A percentile compares a stretch with the other conserved stretches of the same genome.
Evolutionary conservation across 1,140 invertebrate species (phyloP).

Genomic region (Penaeus vannamei): DNA sequence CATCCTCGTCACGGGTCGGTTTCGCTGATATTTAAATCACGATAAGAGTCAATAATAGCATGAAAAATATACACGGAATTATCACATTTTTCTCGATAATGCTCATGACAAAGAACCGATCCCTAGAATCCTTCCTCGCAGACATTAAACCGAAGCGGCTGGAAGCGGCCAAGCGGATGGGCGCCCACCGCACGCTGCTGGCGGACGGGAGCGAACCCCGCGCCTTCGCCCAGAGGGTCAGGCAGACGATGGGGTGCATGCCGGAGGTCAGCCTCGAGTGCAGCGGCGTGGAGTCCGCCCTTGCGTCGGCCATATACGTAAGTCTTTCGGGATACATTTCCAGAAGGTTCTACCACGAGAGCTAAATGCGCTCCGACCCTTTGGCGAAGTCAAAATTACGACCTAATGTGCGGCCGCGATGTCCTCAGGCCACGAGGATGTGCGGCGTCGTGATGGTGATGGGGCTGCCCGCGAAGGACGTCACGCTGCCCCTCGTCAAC

Average conservation of each 20-base stretch:
- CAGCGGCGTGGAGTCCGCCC: slow-evolving; percentile 84
- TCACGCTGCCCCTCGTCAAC: slow-evolving; percentile 85
- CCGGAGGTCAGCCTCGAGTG: slow-evolving; percentile 90
- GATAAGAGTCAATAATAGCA: neutral
- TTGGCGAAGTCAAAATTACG: neutral
- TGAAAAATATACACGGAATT: neutral
- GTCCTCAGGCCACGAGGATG: slow-evolving; percentile 78
- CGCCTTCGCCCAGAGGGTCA: slow-evolving; percentile 76
- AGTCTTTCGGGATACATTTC: slow-evolving; percentile 78
- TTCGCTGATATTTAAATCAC: too few relatives aligned
- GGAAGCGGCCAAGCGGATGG: slow-evolving; percentile 84
- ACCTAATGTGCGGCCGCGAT: slow-evolving; percentile 74
- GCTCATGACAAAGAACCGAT: neutral
- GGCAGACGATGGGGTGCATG: slow-evolving; percentile 77
- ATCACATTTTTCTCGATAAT: neutral
- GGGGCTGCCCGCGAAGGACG: slow-evolving; percentile 84
- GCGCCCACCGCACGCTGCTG: slow-evolving; percentile 82
- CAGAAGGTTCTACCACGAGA: neutral
- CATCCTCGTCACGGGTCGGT: slow-evolving; percentile 84
- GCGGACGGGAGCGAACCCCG: slow-evolving; percentile 74
- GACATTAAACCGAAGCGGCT: slow-evolving; percentile 84
- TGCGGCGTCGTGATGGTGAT: slow-evolving; percentile 88
- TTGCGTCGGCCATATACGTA: slow-evolving; percentile 85
- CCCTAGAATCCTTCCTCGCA: slow-evolving; percentile 70
- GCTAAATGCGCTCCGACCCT: neutral